phyloP scores from a whole-genome alignment of 1,140 invertebrate genomes.

The Aphelinus certus region DNA sequence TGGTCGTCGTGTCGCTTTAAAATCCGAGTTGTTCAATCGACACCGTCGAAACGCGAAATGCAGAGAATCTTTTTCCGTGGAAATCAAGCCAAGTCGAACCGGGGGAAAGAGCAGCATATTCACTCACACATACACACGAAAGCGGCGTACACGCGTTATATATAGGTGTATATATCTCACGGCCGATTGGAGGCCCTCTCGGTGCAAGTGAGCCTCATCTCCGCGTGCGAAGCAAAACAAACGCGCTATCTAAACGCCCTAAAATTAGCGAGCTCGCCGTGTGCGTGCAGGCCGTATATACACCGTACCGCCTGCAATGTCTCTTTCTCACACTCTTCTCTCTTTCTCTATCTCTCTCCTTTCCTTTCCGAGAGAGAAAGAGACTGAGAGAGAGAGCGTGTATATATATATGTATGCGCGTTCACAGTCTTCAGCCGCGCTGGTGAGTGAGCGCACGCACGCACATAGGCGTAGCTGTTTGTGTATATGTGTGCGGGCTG shows the following conservation, averaged over 20 bases:
- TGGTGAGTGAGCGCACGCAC: not conserved
- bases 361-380: not conserved
- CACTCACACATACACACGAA: too few species aligned
- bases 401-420: not conserved
- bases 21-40: too few species aligned
- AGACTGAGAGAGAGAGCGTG: too few species aligned
- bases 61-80: too few species aligned
- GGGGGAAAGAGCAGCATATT: too few species aligned
- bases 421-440: not conserved
- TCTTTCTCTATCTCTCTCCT: not conserved
- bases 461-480: not conserved
- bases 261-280: constrained; percentile 23
- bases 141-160: too few species aligned
- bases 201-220: too few species aligned
- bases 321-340: not conserved
- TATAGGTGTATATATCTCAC: too few species aligned
- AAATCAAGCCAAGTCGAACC: too few species aligned
- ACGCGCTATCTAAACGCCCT: constrained; percentile 2
- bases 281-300: not conserved
- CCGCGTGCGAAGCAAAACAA: not conserved
- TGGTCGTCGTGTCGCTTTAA: too few species aligned
- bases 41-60: too few species aligned
- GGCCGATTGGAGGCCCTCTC: too few species aligned
- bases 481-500: not conserved
- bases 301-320: not conserved